These are phyloP conservation scores for Drosophila murphyi DNA, from an alignment of 1,140 invertebrate genomes.

Conservation along the genomic window DNA sequence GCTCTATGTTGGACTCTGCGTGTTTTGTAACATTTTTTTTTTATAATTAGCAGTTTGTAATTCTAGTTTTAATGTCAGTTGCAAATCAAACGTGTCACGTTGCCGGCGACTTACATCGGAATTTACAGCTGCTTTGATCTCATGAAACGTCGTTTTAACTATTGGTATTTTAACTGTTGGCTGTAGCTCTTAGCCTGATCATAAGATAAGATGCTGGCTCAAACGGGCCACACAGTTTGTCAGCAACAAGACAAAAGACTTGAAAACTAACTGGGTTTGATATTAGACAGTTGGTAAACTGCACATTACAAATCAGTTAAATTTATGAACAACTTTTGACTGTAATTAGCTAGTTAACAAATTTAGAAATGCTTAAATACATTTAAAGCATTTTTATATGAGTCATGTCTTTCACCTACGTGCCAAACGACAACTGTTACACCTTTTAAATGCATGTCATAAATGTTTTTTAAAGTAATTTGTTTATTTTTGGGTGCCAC, in stretches of 20 bases:
- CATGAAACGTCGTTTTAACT: constrained; percentile 34
- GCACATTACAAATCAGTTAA: neutral
- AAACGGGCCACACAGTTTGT: constrained; percentile 4
- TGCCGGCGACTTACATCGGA: constrained; percentile 21
- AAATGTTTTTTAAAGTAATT: constrained; percentile 41
- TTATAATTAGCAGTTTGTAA: constrained; percentile 50
- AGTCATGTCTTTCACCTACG: constrained; percentile 44
- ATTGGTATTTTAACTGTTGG: constrained; percentile 18
- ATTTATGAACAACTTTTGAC: neutral
- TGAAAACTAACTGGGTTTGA: constrained; percentile 24
- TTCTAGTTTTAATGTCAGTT: constrained; percentile 65
- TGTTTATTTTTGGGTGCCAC: constrained; percentile 38
- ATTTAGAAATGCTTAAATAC: neutral
- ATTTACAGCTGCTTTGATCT: constrained; percentile 27
- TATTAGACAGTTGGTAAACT: constrained; percentile 1
- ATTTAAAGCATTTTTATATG: constrained; percentile 14
- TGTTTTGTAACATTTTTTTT: constrained; percentile 20
- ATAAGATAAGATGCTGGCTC: constrained; percentile 23
- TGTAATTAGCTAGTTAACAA: constrained; percentile 4
- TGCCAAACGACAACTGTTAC: constrained; percentile 29
- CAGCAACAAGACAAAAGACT: constrained; percentile 32
- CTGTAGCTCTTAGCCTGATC: constrained; percentile 8
- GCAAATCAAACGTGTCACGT: constrained; percentile 51
- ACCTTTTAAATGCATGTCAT: constrained; percentile 36
- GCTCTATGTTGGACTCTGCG: neutral